A percentile compares a stretch with the other conserved stretches of the same genome.
Evolutionary conservation across 2,113 vertebrate species (phyloP).

Genomic region (Panthera tigris): DNA sequence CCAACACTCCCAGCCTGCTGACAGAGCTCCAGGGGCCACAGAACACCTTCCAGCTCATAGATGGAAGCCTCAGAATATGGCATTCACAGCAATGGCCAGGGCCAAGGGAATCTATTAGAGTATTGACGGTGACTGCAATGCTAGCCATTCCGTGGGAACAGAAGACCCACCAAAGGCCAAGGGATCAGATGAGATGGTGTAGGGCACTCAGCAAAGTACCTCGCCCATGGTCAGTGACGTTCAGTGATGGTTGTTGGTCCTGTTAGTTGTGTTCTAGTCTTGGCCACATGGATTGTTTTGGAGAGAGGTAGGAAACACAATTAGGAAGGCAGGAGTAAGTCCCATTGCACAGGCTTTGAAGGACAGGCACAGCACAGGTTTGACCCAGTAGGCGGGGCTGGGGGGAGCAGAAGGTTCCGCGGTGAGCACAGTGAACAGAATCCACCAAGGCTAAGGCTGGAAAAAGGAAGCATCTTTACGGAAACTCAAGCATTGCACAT

Average conservation of each 20-base stretch:
- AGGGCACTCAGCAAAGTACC: too few species aligned
- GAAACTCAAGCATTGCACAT: neutral
- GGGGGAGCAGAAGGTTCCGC: neutral
- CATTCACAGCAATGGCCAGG: neutral
- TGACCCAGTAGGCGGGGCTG: neutral
- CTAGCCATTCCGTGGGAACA: accelerated
- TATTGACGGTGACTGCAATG: neutral
- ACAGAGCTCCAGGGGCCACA: neutral
- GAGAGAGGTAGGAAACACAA: neutral
- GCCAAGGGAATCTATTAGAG: neutral
- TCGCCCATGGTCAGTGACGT: accelerated
- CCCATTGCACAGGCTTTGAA: neutral
- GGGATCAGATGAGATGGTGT: accelerated
- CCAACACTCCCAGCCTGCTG: neutral
- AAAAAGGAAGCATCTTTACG: neutral
- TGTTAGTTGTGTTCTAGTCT: accelerated
- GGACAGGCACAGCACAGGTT: neutral
- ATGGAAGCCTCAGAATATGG: neutral
- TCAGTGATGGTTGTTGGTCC: neutral
- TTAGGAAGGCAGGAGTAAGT: neutral
- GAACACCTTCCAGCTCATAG: neutral
- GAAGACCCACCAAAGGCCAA: neutral
- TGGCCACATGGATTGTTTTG: neutral
- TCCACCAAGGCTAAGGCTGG: neutral
- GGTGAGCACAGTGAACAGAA: neutral